Percentiles rank a stretch among this genome's conserved stretches.
Conservation (phyloP, 1,140 invertebrate genomes). For the Macrocentrus cingulum region DNA sequence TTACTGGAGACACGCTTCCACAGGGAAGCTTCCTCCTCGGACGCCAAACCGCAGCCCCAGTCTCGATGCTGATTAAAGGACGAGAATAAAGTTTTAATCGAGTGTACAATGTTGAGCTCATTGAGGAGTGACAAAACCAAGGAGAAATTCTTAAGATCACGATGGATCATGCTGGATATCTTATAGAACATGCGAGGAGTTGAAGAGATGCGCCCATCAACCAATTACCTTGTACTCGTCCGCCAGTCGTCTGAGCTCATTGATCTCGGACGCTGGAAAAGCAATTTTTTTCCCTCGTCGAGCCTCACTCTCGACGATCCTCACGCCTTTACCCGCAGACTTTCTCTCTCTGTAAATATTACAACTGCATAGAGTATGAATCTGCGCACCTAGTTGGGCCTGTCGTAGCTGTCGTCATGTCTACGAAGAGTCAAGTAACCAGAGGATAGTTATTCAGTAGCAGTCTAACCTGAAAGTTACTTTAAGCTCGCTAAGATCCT, state of each 20-base stretch:
- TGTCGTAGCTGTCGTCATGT: slow-evolving; percentile 40
- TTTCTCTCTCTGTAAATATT: slow-evolving; percentile 53
- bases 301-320: slow-evolving; percentile 41
- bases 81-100: neutral
- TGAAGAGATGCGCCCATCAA: no score
- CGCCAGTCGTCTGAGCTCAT: slow-evolving; percentile 86
- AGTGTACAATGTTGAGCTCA: no score
- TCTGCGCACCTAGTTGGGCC: slow-evolving; percentile 34
- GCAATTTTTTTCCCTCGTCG: slow-evolving; percentile 41
- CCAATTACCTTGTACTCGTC: slow-evolving; percentile 83
- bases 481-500: slow-evolving; percentile 46
- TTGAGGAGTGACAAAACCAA: neutral
- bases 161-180: neutral
- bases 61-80: slow-evolving; percentile 72
- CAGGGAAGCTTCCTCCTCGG: slow-evolving; percentile 73
- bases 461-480: slow-evolving; percentile 53
- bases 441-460: neutral
- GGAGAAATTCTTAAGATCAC: neutral
- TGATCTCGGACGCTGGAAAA: slow-evolving; percentile 61
- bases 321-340: slow-evolving; percentile 47
- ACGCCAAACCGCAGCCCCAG: slow-evolving; percentile 83
- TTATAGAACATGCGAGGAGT: slow-evolving; percentile 2
- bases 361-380: slow-evolving; percentile 26
- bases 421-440: neutral
- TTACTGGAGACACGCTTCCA: slow-evolving; percentile 88